phyloP scores from a whole-genome alignment of 1,140 invertebrate genomes.

The Triops longicaudatus region DNA sequence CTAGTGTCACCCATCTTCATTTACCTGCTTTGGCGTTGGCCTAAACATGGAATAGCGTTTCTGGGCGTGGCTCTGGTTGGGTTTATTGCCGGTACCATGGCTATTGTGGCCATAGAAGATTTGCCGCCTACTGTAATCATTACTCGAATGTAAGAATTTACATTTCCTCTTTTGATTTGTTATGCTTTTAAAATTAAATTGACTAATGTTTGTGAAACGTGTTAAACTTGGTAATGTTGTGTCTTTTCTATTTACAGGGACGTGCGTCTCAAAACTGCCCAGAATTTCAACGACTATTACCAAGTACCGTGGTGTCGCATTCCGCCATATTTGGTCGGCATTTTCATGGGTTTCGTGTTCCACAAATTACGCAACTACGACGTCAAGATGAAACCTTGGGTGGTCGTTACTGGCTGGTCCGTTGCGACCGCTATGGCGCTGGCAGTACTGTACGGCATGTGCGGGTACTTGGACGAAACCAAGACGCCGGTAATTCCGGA shows the following conservation, averaged over 20 bases:
- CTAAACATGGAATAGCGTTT: conserved; percentile 27
- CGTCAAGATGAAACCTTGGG: background rate
- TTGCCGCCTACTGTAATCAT: conserved; percentile 28
- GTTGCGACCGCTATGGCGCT: conserved; percentile 42
- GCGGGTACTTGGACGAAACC: conserved; percentile 37
- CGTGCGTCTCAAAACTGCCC: no score
- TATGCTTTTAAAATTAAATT: no score
- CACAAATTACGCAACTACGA: conserved; percentile 13
- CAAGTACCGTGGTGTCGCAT: conserved; percentile 51
- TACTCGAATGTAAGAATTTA: conserved; percentile 30
- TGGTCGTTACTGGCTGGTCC: conserved; percentile 46
- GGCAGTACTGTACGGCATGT: conserved; percentile 49
- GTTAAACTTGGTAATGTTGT: no score
- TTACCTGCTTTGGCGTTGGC: conserved; percentile 40
- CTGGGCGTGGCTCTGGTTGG: conserved; percentile 26
- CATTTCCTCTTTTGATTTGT: no score
- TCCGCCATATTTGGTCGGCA: conserved; percentile 34
- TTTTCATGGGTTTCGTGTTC: conserved; percentile 21
- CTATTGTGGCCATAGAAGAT: conserved; percentile 27
- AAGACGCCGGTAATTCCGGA: conserved; percentile 17
- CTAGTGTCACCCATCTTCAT: conserved; percentile 62
- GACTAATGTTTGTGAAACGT: no score
- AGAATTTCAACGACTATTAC: conserved; percentile 37
- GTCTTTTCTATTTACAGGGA: no score
- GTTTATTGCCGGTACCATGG: conserved; percentile 28